These are phyloP conservation scores for Tarsius wallacei DNA, from an alignment of 2,797 vertebrate genomes.

Conservation along the genomic window DNA sequence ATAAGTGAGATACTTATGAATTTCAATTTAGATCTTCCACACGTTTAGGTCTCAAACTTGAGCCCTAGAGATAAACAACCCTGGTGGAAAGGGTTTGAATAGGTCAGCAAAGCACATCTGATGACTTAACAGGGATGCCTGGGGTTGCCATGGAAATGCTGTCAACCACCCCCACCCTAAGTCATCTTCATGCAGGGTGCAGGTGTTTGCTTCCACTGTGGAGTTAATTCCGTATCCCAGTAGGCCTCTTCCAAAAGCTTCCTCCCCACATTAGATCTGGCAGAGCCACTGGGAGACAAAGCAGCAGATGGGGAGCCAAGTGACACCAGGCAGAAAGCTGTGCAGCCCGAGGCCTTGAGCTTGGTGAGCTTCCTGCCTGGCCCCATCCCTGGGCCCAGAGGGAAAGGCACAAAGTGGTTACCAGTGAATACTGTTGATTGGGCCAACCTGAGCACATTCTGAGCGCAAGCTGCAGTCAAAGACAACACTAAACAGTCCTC, in stretches of 20 bases:
- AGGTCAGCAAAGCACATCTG: neutral
- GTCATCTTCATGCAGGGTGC: neutral
- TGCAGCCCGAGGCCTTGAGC: neutral
- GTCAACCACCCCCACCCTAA: neutral
- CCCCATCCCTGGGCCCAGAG: neutral
- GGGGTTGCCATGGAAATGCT: neutral
- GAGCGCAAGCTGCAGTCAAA: constrained; percentile 55
- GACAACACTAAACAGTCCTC: constrained; percentile 74
- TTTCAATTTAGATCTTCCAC: neutral
- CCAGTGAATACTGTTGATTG: neutral
- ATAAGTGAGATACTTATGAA: neutral
- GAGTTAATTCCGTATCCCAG: neutral
- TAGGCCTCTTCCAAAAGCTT: neutral
- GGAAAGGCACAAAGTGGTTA: neutral
- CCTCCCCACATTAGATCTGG: neutral
- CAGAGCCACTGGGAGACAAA: neutral
- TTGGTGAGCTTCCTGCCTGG: neutral
- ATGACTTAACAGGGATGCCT: neutral
- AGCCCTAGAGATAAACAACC: neutral
- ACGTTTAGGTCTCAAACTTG: neutral
- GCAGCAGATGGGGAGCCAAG: neutral
- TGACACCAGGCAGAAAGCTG: neutral
- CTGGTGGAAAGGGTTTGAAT: neutral
- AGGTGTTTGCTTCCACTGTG: neutral
- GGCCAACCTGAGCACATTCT: constrained; percentile 72